phyloP scores from a whole-genome alignment of 2,113 vertebrate species.

The Solea senegalensis region DNA sequence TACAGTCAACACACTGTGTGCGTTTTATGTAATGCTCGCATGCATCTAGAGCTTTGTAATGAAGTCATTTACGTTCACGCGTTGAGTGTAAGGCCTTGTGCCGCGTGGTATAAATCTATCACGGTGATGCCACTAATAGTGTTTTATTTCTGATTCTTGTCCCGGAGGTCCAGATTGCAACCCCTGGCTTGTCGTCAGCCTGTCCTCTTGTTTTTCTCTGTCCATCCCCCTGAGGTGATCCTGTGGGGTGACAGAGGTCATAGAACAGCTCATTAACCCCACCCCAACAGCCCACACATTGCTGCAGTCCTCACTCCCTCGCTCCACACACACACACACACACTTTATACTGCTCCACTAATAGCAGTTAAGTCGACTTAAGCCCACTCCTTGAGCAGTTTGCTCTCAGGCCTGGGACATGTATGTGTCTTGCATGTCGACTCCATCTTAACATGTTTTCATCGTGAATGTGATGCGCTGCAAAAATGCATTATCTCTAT shows the following conservation, averaged over 20 bases:
- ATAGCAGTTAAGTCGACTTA: conserved; percentile 75
- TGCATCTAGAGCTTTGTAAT: background rate
- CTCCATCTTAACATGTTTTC: background rate
- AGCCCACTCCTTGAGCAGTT: conserved; percentile 53
- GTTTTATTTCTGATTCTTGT: conserved; percentile 26
- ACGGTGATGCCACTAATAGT: conserved; percentile 14
- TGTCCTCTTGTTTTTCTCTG: conserved; percentile 76
- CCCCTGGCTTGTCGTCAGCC: conserved; percentile 67
- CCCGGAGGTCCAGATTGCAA: conserved; percentile 48
- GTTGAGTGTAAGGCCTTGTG: background rate
- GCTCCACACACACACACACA: conserved; percentile 52
- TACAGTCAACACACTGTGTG: no score
- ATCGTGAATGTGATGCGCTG: background rate
- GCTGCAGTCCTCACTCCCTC: conserved; percentile 64
- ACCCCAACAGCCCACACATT: conserved; percentile 74
- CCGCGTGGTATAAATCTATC: background rate
- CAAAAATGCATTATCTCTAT: background rate
- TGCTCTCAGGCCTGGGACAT: conserved; percentile 59
- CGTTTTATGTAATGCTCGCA: background rate
- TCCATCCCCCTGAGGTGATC: conserved; percentile 68
- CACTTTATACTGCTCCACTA: conserved; percentile 73
- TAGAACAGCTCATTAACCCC: conserved; percentile 81
- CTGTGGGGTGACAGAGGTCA: conserved; percentile 75
- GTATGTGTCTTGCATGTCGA: conserved; percentile 40
- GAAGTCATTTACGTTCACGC: conserved; percentile 9